Base-by-base conservation (phyloP, 2,888 invertebrate species). In the Microchrysa polita region DNA sequence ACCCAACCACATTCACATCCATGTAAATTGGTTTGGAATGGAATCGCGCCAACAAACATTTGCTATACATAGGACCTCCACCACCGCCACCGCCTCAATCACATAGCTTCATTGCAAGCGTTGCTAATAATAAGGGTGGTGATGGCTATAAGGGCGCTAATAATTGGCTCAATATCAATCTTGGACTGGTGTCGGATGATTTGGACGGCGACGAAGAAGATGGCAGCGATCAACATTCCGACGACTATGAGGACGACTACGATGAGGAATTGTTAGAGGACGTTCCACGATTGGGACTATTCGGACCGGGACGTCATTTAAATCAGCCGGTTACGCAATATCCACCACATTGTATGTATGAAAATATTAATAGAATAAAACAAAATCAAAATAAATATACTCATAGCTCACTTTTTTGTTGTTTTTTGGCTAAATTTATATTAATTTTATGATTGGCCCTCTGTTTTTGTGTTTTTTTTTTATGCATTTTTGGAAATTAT, bases 151-250 rank as follows among this genome's bases (percentile, higher is more conserved):
- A 69, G 63, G 59, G 72, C 72, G 52, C 65, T 67, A 73, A 67
- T 74, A 63, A 73, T 40, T 69, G 69, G 69, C 55, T 61, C 22
- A 73, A 40, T 57, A 67, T 40, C 44, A 69, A 40, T 55, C 73
- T 34, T 55, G 59, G 42, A 63, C 63, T 63, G 63, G 44, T 63
- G 9, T 34, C 53, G 14, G 73, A 83, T 81, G 81, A 82, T 77
- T 81, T 82, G 80, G 83, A 87, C 80, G 88, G 86, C 85, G 86
- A 86, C 77, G 85, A 85, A 80, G 87, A 87, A 81, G 86, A 82
- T 75, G 82, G 83, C 71, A 85, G 84, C 77, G 83, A 81, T 77
- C 87, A 88, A 79, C 88, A 88, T 80, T 86, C 88, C 65, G 77
- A 77, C 63, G 81, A 83, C 75, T 82, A 83, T 74, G 80, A 81